These are phyloP conservation scores for Leptopterna dolabrata DNA, from an alignment of 2,888 invertebrate species.

Conservation along the genomic window DNA sequence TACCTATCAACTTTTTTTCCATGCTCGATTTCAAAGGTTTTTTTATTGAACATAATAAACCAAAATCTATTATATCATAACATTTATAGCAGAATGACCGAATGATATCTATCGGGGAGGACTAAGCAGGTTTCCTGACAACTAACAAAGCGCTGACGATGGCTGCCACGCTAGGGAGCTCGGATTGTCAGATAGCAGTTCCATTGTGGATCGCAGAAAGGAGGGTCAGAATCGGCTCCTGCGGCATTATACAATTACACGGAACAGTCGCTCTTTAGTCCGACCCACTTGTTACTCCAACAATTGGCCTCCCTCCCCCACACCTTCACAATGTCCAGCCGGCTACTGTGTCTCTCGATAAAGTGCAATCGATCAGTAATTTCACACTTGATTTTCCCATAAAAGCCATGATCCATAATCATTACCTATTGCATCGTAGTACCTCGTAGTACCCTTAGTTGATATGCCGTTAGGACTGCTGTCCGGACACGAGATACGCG, in stretches of 20 bases:
- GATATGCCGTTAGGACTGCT: too few species aligned
- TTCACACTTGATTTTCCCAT: background rate
- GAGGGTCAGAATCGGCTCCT: constrained; percentile 41
- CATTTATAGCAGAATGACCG: background rate
- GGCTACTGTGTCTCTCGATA: constrained; percentile 8
- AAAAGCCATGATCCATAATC: background rate
- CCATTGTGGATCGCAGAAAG: constrained; percentile 1
- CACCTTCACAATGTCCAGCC: background rate
- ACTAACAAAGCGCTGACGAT: constrained; percentile 32
- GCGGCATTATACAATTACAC: constrained; percentile 51
- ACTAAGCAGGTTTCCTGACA: background rate
- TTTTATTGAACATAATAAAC: too few species aligned
- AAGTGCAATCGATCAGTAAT: constrained; percentile 31
- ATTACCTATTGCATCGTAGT: too few species aligned
- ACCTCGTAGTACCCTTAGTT: too few species aligned
- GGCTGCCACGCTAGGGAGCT: background rate
- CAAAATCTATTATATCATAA: too few species aligned
- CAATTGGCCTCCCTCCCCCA: constrained; percentile 26
- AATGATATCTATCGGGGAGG: background rate
- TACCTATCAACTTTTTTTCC: too few species aligned
- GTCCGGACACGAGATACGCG: too few species aligned
- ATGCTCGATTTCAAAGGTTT: too few species aligned
- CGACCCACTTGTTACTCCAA: constrained; percentile 30
- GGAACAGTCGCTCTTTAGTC: constrained; percentile 47
- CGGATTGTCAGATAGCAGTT: constrained; percentile 25